phyloP scores from a whole-genome alignment of 2,797 vertebrate species.

The Notamacropus eugenii region DNA sequence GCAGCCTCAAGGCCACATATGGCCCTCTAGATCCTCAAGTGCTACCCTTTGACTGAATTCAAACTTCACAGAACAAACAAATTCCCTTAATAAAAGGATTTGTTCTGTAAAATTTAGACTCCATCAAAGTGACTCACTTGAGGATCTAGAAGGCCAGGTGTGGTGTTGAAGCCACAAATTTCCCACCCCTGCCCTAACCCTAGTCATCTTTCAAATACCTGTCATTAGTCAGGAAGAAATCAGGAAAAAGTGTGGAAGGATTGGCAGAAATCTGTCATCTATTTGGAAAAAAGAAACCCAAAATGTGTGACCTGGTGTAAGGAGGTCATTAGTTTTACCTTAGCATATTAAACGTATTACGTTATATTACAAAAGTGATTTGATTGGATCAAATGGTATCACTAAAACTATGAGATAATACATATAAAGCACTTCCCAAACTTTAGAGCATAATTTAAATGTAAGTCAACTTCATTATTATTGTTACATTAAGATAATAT shows the following conservation, averaged over 20 bases:
- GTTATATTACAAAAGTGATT: background rate
- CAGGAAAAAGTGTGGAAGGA: constrained; percentile 27
- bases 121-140: no score
- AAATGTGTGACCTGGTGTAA: background rate
- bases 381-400: background rate
- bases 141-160: no score
- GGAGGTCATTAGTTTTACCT: background rate
- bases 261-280: constrained; percentile 49
- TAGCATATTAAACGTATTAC: background rate
- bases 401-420: background rate
- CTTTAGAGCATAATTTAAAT: background rate
- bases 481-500: background rate
- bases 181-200: constrained; percentile 29
- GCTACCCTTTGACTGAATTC: no score
- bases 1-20: no score
- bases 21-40: no score
- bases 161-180: no score
- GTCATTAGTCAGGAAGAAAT: constrained; percentile 51
- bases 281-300: background rate
- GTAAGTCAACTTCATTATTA: background rate
- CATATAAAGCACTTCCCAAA: background rate
- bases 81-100: no score
- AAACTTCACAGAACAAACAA: no score
- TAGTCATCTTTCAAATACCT: constrained; percentile 67
- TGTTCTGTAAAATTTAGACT: no score